Conservation (phyloP, 1,140 invertebrate genomes). For the Drosophila burlai region DNA sequence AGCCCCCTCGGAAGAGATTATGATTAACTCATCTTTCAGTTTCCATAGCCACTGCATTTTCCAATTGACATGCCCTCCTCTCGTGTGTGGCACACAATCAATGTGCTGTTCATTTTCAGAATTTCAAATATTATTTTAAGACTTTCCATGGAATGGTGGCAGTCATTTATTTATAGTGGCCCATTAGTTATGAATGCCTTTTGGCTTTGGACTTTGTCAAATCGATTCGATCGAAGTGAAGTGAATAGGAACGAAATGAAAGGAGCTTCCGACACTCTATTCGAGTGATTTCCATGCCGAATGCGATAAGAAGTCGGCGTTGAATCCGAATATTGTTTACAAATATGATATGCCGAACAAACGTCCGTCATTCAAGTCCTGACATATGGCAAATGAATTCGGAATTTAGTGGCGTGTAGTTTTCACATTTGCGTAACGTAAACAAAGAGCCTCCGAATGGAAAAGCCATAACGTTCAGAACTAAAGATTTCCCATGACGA, state of each 20-base stretch:
- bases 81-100: slow-evolving; percentile 28
- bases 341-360: slow-evolving; percentile 47
- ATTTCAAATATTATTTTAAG: slow-evolving; percentile 53
- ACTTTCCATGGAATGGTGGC: slow-evolving; percentile 29
- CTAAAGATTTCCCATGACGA: slow-evolving; percentile 71
- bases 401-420: slow-evolving; percentile 54
- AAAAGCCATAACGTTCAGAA: slow-evolving; percentile 24
- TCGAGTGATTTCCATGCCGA: slow-evolving; percentile 22
- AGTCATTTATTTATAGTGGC: slow-evolving; percentile 53
- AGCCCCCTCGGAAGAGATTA: neutral
- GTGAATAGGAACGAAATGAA: slow-evolving; percentile 23
- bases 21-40: slow-evolving; percentile 26
- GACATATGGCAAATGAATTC: slow-evolving; percentile 55
- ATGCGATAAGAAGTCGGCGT: slow-evolving; percentile 24
- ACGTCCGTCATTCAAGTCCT: slow-evolving; percentile 57
- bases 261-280: slow-evolving; percentile 45
- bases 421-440: slow-evolving; percentile 51
- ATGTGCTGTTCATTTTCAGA: slow-evolving; percentile 58
- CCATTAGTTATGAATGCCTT: slow-evolving; percentile 29
- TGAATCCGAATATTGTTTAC: slow-evolving; percentile 46
- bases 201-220: slow-evolving; percentile 56
- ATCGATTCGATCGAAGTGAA: slow-evolving; percentile 37
- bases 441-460: slow-evolving; percentile 54
- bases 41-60: slow-evolving; percentile 23
- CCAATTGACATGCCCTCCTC: slow-evolving; percentile 28